phyloP scores from a whole-genome alignment of 2,888 invertebrate genomes.

The Plutella xylostella region DNA sequence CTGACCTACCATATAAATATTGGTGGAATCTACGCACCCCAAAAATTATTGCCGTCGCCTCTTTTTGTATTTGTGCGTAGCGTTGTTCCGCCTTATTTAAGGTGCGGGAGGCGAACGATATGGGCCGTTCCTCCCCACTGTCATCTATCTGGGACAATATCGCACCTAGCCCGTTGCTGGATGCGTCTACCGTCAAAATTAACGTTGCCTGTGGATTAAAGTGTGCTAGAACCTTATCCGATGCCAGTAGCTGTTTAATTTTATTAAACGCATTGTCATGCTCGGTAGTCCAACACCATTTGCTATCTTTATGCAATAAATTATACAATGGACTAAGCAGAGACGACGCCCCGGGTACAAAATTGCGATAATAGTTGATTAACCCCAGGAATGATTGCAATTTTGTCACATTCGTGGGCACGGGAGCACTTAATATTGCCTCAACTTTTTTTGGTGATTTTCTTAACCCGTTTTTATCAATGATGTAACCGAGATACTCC shows the following conservation, averaged over 20 bases:
- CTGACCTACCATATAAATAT: constrained; percentile 18
- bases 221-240: constrained; percentile 3
- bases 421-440: background rate
- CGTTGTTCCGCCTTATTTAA: constrained; percentile 17
- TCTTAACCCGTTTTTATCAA: constrained; percentile 1
- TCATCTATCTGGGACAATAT: background rate
- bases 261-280: background rate
- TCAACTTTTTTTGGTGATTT: constrained; percentile 1
- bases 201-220: background rate
- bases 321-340: constrained; percentile 1
- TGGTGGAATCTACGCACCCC: constrained; percentile 17
- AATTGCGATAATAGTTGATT: constrained; percentile 5
- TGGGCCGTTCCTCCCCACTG: background rate
- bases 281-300: background rate
- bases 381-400: constrained; percentile 6
- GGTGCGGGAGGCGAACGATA: constrained; percentile 18
- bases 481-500: constrained; percentile 3
- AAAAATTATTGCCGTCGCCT: constrained; percentile 16
- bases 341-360: constrained; percentile 1
- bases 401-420: constrained; percentile 2
- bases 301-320: background rate
- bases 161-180: background rate
- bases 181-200: constrained; percentile 5
- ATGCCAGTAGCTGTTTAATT: background rate
- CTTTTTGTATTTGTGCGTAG: constrained; percentile 12